Base-by-base conservation (phyloP, 2,797 vertebrate species). In the Danio albolineatus region DNA sequence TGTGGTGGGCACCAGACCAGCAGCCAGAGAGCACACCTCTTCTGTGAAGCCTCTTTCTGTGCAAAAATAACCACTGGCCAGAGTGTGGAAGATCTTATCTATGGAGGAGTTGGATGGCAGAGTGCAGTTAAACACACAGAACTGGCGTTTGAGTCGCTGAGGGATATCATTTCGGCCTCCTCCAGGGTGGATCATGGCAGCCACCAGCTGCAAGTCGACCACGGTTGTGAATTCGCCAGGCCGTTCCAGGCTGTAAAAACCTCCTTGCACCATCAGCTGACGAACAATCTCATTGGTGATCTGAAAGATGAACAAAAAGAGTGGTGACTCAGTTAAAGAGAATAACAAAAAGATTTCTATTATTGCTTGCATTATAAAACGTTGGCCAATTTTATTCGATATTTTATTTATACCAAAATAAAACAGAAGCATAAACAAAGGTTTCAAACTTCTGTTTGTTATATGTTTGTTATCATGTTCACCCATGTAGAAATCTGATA, bases 231-330 rank as follows among this genome's bases (percentile, higher is more conserved):
- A 96, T 86, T 96, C 95, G 43, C 95, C 95, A 5, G 95, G 94
- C 10, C 94, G 94, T 65, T 96, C 95, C 82, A 96, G 86, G 76
- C 89, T 96, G 87, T 95, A 96, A 86, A 96, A 95, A 48, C 95
- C 95, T 67, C 91, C 87, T 87, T 95, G 95, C 74, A 95, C 95
- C 95, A 96, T 96, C 88, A 96, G 85, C 85, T 96, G 95, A 69
- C 95, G 94, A 61, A 96, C 95, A 14, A 96, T 95, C 87, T 96
- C 95, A 82, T 96, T 96, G 76, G 95, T 96, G 87, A 96, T 92
- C 95, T 96, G 85, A 19, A 28, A 46, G 28, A 13, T 51, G 8
- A 64, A 71, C 36, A 73, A 28, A 36, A 54, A 36, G 1, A 66
- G 9, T 46, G 1, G 28, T 57, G 39, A 9, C 39, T 72, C 41